phyloP scores from a whole-genome alignment of 2,888 invertebrate genomes.

The Caenorhabditis macrosperma region DNA sequence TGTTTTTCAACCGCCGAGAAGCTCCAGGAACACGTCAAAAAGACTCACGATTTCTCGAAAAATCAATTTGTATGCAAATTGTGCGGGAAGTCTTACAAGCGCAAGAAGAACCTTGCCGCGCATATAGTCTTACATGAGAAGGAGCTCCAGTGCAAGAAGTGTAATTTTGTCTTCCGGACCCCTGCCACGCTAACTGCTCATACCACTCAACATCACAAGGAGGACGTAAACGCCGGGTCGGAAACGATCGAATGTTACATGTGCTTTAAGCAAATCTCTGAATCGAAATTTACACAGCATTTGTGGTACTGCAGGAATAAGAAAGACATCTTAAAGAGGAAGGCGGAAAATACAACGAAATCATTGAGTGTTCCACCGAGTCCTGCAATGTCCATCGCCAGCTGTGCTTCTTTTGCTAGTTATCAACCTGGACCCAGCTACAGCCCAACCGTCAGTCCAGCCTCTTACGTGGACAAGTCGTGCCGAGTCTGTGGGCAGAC shows the following conservation, averaged over 20 bases:
- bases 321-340: slow-evolving; percentile 10
- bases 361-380: slow-evolving; percentile 37
- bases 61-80: not conserved
- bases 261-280: slow-evolving; percentile 12
- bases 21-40: slow-evolving; percentile 22
- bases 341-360: slow-evolving; percentile 2
- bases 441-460: slow-evolving; percentile 23
- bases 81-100: slow-evolving; percentile 35
- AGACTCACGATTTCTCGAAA: slow-evolving; percentile 22
- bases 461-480: slow-evolving; percentile 53
- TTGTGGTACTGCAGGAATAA: slow-evolving; percentile 61
- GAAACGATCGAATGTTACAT: slow-evolving; percentile 8
- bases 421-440: slow-evolving; percentile 17
- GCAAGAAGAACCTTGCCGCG: slow-evolving; percentile 32
- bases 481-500: slow-evolving; percentile 59
- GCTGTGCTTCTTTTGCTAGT: slow-evolving; percentile 27
- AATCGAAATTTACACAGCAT: slow-evolving; percentile 29
- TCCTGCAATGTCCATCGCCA: slow-evolving; percentile 46
- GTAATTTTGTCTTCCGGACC: slow-evolving; percentile 32
- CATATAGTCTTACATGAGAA: slow-evolving; percentile 24
- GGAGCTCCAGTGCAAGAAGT: slow-evolving; percentile 37
- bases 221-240: too few species aligned
- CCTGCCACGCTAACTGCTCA: slow-evolving; percentile 7
- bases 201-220: not conserved
- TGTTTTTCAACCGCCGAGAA: slow-evolving; percentile 3